Base-by-base conservation (phyloP, 2,888 invertebrate species). In the Resseliella maxima region DNA sequence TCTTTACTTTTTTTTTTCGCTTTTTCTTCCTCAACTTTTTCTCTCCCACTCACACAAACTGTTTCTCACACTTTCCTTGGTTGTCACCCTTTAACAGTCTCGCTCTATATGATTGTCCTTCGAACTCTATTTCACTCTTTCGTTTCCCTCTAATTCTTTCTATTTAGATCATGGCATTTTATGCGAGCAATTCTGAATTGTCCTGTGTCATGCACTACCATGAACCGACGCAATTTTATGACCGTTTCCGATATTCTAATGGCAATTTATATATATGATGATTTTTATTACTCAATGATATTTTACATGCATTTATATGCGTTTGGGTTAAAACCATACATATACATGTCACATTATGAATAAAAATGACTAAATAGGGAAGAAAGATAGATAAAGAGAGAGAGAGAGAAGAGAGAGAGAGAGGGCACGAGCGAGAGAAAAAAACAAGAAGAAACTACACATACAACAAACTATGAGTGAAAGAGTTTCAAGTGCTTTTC, bases 191-290 rank as follows among this genome's bases (percentile, higher is more conserved):
- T 50, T 15, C 41, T 41, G 12, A 12, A 12, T 12, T 41, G 18
- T 50, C 18, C 46, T 50, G 46, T 50, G 46, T 18, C 46, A 50
- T 50, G 2, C 46, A 15, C 46, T 50, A 50, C 46, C 12, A 50
- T 50, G 18, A 50, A 50, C 46, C 46, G 18, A 50, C 46, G 18
- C 18, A 15, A 50, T 50, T 50, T 50, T 50, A 50, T 50, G 46
- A 50, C 46, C 46, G 18, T 50, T 50, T 50, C 46, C 46, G 46
- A 50, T 50, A 50, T 50, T 50, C 46, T 50, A 50, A 50, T 50
- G 18, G 18, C 18, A 50, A 18, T 50, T 15, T 50, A 50, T 41
- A 41, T 41, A 12, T 12, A 41, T 12, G 41, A 8, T 41, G 8
- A 2, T 50, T 50, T 50, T 15, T 50, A 15, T 15, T 50, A 18